A percentile compares a stretch with the other conserved stretches of the same genome.
Conservation (phyloP, 2,113 vertebrate species). For the Sylvia atricapilla region DNA sequence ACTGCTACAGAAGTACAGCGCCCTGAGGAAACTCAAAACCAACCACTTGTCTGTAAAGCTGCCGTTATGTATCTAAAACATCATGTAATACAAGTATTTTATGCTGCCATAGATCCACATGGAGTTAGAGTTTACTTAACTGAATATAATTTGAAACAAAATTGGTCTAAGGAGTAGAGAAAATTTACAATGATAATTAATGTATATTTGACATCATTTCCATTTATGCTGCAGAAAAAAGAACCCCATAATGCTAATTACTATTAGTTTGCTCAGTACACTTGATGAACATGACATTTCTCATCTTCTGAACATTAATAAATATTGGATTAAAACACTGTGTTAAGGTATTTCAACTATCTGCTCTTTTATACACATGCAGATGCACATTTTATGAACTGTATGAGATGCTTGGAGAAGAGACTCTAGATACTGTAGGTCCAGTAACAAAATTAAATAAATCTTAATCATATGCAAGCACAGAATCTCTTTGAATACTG, state of each 20-base stretch:
- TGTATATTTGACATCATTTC: not conserved
- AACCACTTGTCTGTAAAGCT: not conserved
- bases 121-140: not conserved
- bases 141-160: not conserved
- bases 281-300: not conserved
- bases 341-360: not conserved
- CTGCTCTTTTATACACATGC: not conserved
- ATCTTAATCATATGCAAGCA: not conserved
- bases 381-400: not conserved
- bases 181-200: not conserved
- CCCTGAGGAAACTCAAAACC: not conserved
- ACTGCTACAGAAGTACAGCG: not conserved
- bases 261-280: not conserved
- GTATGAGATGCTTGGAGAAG: not conserved
- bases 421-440: not conserved
- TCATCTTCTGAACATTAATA: not conserved
- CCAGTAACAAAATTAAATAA: not conserved
- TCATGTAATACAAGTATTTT: not conserved
- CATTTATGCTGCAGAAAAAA: not conserved
- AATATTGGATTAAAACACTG: not conserved
- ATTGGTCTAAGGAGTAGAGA: not conserved
- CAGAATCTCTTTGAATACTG: not conserved
- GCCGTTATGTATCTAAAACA: not conserved
- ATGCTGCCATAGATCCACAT: not conserved
- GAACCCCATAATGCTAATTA: not conserved